A percentile compares a stretch with the other conserved stretches of the same genome.
Evolutionary conservation across 2,888 invertebrate genomes (phyloP).

Genomic region (Conistra vaccinii): DNA sequence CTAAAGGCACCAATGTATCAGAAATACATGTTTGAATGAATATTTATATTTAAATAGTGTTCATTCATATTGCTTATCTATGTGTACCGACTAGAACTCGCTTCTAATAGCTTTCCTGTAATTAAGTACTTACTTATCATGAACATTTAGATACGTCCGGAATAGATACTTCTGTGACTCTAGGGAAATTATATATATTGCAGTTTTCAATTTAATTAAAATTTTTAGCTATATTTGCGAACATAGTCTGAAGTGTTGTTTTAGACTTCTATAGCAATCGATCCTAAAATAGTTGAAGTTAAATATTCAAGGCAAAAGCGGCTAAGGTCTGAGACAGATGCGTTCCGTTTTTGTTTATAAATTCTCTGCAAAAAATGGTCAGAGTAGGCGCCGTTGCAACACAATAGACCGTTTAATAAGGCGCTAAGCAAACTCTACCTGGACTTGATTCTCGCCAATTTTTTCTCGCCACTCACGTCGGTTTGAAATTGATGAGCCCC

Average conservation of each 20-base stretch:
- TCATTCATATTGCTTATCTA: constrained; percentile 65
- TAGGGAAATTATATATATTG: constrained; percentile 55
- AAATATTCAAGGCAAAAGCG: constrained; percentile 61
- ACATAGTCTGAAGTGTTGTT: constrained; percentile 2
- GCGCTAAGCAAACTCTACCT: constrained; percentile 85
- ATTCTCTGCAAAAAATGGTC: constrained; percentile 76
- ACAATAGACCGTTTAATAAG: constrained; percentile 83
- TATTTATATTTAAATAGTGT: constrained; percentile 44
- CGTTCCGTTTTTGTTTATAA: constrained; percentile 72
- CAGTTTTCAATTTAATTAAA: constrained; percentile 44
- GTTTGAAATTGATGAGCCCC: constrained; percentile 81
- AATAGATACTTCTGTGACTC: constrained; percentile 60
- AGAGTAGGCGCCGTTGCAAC: constrained; percentile 81
- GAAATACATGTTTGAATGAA: constrained; percentile 22
- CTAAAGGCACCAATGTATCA: constrained; percentile 4
- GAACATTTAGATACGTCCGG: constrained; percentile 68
- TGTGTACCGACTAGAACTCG: constrained; percentile 61
- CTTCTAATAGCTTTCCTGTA: constrained; percentile 69
- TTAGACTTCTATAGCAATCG: constrained; percentile 23
- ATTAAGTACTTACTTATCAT: constrained; percentile 69
- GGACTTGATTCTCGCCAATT: constrained; percentile 78
- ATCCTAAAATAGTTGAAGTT: constrained; percentile 43
- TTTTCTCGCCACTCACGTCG: constrained; percentile 77
- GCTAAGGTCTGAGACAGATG: constrained; percentile 64
- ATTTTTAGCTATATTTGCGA: constrained; percentile 1